Base-by-base conservation (phyloP, 53 echinoderm and acorn worm genomes). In the Zoroaster sp. region DNA sequence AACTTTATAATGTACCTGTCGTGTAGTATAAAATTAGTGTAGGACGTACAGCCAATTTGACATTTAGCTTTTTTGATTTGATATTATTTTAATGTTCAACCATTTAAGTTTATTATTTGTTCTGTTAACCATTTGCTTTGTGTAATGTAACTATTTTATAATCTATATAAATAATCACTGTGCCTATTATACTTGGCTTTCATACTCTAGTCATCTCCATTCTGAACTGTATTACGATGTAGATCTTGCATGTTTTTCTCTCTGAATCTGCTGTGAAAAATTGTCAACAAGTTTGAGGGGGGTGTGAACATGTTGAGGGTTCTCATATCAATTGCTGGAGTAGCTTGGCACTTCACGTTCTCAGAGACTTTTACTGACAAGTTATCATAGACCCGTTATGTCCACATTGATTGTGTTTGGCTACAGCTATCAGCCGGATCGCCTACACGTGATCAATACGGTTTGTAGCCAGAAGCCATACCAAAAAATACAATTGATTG, bases 1-100 rank as follows among this genome's bases (percentile, higher is more conserved):
- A 81, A 81, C 43, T 81, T 81, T 81, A 81, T 81, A 81, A 68
- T 81, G 81, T 81, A 81, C 68, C 66, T 81, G 18, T 65, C 80
- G 40, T 81, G 81, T 81, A 81, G 81, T 81, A 81, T 81, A 59
- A 81, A 68, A 45, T 81, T 66, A 81, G 81, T 41, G 67, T 30
- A 67, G 67, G 68, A 63, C 31, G 66, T 59, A 67, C 18, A 42
- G 4, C 66, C 54, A 81, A 33, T 28, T 79, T 34, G 40, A 81
- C 25, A 66, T 20, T 80, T 67, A 1, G 5, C 32, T 38, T 66
- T 54, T 66, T 68, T 81, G 81, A 81, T 66, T 68, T 81, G 43
- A 67, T 81, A 67, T 67, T 68, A 3, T 80, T 81, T 81, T 81
- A 66, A 67, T 81, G 66, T 67, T 81, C 42, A 44, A 68, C 39